These are phyloP conservation scores for Drosophila borborema DNA, from an alignment of 2,888 invertebrate genomes.

Conservation along the genomic window DNA sequence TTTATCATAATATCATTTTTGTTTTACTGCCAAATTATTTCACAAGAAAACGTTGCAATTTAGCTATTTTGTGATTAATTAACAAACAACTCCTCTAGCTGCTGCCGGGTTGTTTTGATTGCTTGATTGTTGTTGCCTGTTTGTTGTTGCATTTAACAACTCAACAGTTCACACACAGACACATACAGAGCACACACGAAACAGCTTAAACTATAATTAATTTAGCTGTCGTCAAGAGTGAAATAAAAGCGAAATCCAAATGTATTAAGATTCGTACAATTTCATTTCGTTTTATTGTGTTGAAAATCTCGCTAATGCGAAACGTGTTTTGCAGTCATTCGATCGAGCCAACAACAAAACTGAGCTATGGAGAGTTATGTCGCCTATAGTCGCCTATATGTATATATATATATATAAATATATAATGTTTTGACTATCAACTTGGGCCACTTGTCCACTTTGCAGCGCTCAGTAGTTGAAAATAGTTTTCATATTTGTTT, in stretches of 20 bases:
- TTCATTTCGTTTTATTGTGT: conserved; percentile 27
- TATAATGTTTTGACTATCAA: conserved; percentile 5
- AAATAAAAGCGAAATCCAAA: conserved; percentile 38
- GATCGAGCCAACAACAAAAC: conserved; percentile 1
- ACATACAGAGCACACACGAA: background rate
- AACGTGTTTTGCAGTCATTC: conserved; percentile 58
- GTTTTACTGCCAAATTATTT: conserved; percentile 7
- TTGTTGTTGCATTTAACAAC: conserved; percentile 31
- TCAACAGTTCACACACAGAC: conserved; percentile 28
- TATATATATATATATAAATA: background rate
- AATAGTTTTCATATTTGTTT: conserved; percentile 51
- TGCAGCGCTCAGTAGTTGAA: conserved; percentile 27
- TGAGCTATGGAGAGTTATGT: conserved; percentile 25
- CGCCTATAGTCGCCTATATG: background rate
- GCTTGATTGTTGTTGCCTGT: background rate
- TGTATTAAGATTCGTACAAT: conserved; percentile 42
- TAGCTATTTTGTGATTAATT: conserved; percentile 51
- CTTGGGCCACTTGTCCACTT: conserved; percentile 38
- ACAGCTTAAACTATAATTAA: conserved; percentile 48
- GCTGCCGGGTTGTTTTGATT: conserved; percentile 44
- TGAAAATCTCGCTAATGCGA: conserved; percentile 35
- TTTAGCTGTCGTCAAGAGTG: conserved; percentile 55
- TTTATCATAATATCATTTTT: background rate
- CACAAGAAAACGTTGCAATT: background rate
- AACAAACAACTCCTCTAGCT: conserved; percentile 40